Base-by-base conservation (phyloP, 2,888 invertebrate genomes). In the Tenthredo amoena region DNA sequence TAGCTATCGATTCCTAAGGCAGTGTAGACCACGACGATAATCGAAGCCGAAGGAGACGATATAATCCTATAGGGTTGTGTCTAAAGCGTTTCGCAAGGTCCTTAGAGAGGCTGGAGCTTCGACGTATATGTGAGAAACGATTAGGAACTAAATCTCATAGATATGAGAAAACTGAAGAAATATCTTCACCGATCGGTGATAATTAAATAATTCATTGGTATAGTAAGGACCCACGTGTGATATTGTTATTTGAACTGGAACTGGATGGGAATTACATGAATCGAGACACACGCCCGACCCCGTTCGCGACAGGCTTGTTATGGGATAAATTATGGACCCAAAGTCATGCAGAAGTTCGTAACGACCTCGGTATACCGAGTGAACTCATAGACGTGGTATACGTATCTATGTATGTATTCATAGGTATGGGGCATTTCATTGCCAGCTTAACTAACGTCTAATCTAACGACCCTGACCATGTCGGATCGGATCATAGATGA, bases 321-420 rank as follows among this genome's bases (percentile, higher is more conserved):
- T 77, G 55, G 77, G 77, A 77, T 77, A 55, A 77, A 77, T 77
- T 77, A 47, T 55, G 77, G 77, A 55, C 31, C 31, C 77, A 77
- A 55, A 77, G 76, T 50, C 50, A 77, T 77, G 50, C 50, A 77
- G 76, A 77, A 77, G 77, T 77, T 77, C 31, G 77, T 77, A 77
- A 77, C 77, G 77, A 77, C 77, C 77, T 77, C 43, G 43, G 72
- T 40, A 21, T 21, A 26, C 34, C 37, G 34, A 71, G 18, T 71
- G 71, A 71, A 71, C 37, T 37, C 37, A 37, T 18, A 37, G 26
- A n/a, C n/a, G 31, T 18, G 9, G 9, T 2, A 15, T 12, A 37
- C 10, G 34, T 68, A 34, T 15, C 7, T 40, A 34, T 31, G 4
- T 65, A 34, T 34, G 15, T n/a, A n/a, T n/a, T 15, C 15, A 55